Evolutionary conservation across 2,797 vertebrate species (phyloP).

Genomic region (Danio aesculapii): DNA sequence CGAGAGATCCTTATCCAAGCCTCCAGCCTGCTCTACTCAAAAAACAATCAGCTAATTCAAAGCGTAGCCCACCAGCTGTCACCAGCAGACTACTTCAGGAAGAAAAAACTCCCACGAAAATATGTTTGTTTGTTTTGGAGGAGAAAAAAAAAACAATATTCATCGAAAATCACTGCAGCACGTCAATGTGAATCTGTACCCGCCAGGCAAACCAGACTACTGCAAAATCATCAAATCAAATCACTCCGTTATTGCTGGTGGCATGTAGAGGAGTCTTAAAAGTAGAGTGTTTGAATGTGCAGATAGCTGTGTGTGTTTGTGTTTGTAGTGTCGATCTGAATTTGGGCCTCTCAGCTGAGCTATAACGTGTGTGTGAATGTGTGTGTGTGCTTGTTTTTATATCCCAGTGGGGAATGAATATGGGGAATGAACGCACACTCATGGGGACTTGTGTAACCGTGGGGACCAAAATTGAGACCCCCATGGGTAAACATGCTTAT

Average conservation of each 20-base stretch:
- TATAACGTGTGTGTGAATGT: neutral
- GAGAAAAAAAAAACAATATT: slow-evolving; percentile 1
- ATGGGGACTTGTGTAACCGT: no score
- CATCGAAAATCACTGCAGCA: slow-evolving; percentile 11
- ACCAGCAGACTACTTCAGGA: neutral
- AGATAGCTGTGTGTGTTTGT: neutral
- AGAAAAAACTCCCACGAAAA: slow-evolving; percentile 15
- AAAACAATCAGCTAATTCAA: slow-evolving; percentile 44
- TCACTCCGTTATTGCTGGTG: neutral
- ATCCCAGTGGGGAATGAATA: no score
- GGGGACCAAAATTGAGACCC: no score
- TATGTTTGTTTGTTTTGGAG: slow-evolving; percentile 24
- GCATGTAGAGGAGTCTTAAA: slow-evolving; percentile 1
- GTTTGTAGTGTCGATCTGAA: neutral
- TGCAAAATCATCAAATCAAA: slow-evolving; percentile 26
- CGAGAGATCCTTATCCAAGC: slow-evolving; percentile 6
- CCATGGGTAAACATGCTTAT: no score
- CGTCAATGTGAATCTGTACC: slow-evolving; percentile 1
- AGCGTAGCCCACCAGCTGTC: slow-evolving; percentile 32
- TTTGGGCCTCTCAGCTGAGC: neutral
- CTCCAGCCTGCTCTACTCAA: neutral
- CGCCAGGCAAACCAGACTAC: neutral
- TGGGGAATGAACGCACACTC: no score
- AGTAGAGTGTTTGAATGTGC: neutral
- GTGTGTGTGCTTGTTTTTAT: no score